These are phyloP conservation scores for Mallotus villosus DNA, from an alignment of 2,797 vertebrate species.

Conservation along the genomic window DNA sequence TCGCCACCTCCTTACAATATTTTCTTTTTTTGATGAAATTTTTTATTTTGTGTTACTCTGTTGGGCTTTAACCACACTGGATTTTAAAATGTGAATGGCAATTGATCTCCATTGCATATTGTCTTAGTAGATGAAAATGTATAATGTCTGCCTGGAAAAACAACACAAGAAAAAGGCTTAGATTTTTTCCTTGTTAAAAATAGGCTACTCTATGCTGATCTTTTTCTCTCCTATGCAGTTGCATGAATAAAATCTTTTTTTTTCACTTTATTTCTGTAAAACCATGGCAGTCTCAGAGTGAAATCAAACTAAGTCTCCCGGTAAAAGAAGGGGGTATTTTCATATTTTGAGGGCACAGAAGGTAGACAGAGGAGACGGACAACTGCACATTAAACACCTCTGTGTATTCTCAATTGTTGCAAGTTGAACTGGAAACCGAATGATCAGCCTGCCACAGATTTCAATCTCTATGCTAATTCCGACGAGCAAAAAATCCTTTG, in stretches of 20 bases:
- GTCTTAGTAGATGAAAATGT: conserved; percentile 21
- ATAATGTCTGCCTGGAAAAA: conserved; percentile 9
- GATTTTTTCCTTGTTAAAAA: conserved; percentile 29
- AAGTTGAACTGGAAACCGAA: conserved; percentile 30
- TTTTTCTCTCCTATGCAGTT: neutral
- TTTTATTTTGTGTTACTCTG: conserved; percentile 39
- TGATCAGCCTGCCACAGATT: conserved; percentile 22
- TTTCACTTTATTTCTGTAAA: no score
- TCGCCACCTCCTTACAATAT: conserved; percentile 39
- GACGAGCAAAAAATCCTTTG: conserved; percentile 29
- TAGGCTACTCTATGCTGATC: no score
- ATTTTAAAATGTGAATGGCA: conserved; percentile 33
- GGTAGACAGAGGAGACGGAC: neutral
- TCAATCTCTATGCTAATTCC: conserved; percentile 59
- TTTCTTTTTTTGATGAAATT: conserved; percentile 30
- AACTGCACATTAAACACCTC: conserved; percentile 51
- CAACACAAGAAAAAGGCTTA: conserved; percentile 12
- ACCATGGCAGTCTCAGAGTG: neutral
- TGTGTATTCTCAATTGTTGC: conserved; percentile 23
- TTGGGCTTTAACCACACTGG: conserved; percentile 36
- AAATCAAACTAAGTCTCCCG: neutral
- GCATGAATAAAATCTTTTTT: neutral
- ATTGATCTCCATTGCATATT: conserved; percentile 32
- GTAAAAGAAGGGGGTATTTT: neutral
- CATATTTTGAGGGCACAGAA: neutral